These are phyloP conservation scores for Drosophila maculinotata DNA, from an alignment of 2,888 invertebrate species.

Conservation along the genomic window DNA sequence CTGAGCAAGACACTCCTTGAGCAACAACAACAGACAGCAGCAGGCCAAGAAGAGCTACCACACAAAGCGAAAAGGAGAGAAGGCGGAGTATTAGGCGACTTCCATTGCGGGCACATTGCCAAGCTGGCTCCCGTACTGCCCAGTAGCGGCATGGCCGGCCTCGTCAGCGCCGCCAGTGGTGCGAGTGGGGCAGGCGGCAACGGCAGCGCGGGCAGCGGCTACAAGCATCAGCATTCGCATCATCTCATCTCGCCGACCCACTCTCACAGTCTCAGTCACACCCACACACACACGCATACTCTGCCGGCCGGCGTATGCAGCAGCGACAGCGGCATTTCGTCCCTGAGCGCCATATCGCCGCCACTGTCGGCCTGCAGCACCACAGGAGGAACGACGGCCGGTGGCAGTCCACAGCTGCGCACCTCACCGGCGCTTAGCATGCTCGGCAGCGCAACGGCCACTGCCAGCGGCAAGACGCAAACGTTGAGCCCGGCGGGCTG, in stretches of 20 bases:
- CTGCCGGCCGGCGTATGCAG: constrained; percentile 78
- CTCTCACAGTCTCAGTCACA: constrained; percentile 25
- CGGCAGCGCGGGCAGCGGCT: constrained; percentile 38
- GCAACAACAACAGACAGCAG: constrained; percentile 5
- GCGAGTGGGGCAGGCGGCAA: constrained; percentile 35
- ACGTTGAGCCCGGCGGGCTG: constrained; percentile 71
- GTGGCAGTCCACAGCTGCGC: constrained; percentile 69
- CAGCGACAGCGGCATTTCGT: constrained; percentile 83
- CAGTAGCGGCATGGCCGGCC: constrained; percentile 79
- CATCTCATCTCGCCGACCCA: constrained; percentile 79
- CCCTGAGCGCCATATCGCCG: constrained; percentile 81
- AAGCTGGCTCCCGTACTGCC: constrained; percentile 85
- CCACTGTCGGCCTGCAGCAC: constrained; percentile 67
- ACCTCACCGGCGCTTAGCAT: constrained; percentile 80
- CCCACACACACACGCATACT: constrained; percentile 38
- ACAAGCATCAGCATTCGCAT: constrained; percentile 46
- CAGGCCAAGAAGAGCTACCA: constrained; percentile 16
- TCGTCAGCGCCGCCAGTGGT: constrained; percentile 63
- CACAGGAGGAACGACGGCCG: constrained; percentile 45
- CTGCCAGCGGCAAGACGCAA: constrained; percentile 69
- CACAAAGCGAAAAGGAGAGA: neutral
- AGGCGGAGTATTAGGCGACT: constrained; percentile 17
- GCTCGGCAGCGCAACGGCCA: constrained; percentile 70
- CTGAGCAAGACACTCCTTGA: constrained; percentile 28
- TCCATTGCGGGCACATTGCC: constrained; percentile 40